Base-by-base conservation (phyloP, 1,140 invertebrate species). In the Drosophila persimilis region DNA sequence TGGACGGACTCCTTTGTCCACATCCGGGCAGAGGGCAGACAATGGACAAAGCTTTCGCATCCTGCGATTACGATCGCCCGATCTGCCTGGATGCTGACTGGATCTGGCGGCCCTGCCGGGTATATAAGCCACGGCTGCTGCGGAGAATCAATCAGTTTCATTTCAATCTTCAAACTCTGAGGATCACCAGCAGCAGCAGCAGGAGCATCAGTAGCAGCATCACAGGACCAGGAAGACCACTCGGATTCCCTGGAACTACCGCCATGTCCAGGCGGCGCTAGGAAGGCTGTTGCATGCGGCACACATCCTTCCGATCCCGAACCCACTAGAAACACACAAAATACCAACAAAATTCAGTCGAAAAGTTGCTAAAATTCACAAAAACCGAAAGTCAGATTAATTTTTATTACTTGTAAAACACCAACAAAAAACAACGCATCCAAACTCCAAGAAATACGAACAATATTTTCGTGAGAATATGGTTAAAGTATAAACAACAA, bases 71-170 rank as follows among this genome's bases (percentile, higher is more conserved):
- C 56, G 67, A 81, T 75, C 56, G 44, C 45, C 73, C 57, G 61
- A 43, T 60, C 56, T 50, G 64, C 83, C 75, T 78, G 57, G 53
- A 29, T 26, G 17, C 26, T 22, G 47, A 7, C 29, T 17, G 39
- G 60, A 24, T 24, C 24, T 24, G 24, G 3, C 24, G 24, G 24
- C 0, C 52, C 50, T 57, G 51, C 9, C 26, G 46, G 53, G 80
- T 90, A 90, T 90, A 90, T 78, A 90, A 90, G 31, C 67, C 57
- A 47, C 55, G 70, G 57, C 74, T 85, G 73, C 79, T 90, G 85
- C 89, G 89, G 70, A 90, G 86, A 90, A 80, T 88, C 85, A 90
- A 90, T 90, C 89, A 90, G 89, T 90, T 90, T 90, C 89, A 90
- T 90, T 90, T 90, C 89, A 90, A 90, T 84, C 73, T 77, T 79